Percentiles rank a stretch among this genome's conserved stretches.
Evolutionary conservation across 2,113 vertebrate genomes (phyloP).

Genomic region (Periophthalmus modestus): DNA sequence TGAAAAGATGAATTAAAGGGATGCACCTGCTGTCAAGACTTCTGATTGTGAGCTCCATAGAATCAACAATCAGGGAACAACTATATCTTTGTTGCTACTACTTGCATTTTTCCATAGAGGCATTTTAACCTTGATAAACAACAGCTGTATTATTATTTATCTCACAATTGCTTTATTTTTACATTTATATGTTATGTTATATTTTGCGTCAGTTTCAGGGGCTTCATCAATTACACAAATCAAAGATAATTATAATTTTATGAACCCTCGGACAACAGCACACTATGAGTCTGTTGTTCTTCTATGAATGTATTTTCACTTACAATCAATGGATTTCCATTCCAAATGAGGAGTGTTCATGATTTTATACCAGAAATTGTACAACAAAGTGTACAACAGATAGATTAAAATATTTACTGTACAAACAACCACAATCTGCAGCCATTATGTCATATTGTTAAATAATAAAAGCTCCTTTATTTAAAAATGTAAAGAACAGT

Average conservation of each 20-base stretch:
- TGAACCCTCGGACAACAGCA: background rate
- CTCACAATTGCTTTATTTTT: slow-evolving; percentile 29
- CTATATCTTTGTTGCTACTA: slow-evolving; percentile 11
- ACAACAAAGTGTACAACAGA: background rate
- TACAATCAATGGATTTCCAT: slow-evolving; percentile 1
- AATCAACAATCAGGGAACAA: slow-evolving; percentile 50
- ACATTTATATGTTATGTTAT: slow-evolving; percentile 10
- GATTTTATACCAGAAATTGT: background rate
- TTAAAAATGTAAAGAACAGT: background rate
- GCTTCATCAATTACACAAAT: slow-evolving; percentile 7
- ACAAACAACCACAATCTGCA: background rate
- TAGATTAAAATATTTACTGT: background rate
- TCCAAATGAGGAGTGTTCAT: background rate
- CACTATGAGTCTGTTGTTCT: background rate
- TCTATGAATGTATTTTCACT: background rate
- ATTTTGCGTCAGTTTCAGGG: slow-evolving; percentile 7
- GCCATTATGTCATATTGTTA: background rate
- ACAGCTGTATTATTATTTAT: slow-evolving; percentile 33
- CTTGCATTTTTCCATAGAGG: slow-evolving; percentile 24
- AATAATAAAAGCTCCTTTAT: background rate
- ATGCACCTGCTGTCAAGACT: slow-evolving; percentile 9
- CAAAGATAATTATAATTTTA: background rate
- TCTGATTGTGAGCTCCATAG: slow-evolving; percentile 8
- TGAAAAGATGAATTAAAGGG: background rate
- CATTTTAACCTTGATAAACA: background rate